Base-by-base conservation (phyloP, 1,140 invertebrate genomes). In the Heliothis virescens region DNA sequence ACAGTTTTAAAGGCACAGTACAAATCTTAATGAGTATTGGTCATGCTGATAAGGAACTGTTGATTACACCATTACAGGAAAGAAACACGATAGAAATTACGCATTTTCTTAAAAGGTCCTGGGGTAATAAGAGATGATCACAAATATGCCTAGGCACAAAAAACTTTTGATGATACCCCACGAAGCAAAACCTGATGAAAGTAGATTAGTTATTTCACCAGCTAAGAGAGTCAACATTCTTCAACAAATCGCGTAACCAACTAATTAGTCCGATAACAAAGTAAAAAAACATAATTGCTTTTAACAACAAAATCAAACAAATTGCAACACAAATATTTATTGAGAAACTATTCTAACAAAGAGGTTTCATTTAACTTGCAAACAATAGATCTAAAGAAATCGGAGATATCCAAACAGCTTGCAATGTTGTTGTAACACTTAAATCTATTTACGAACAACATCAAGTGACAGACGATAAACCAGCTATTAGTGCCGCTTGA, bases 341-440 rank as follows among this genome's bases (percentile, higher is more conserved):
- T 10, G 16, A 48, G 34, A 48, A 67, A 21, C 41, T 48, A 48
- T 1, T 48, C 50, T 67, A 18, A 67, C 63, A 48, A 65, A 63
- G 62, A 26, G 11, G 57, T 50, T 69, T 3, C 18, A 29, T 52
- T 69, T 26, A 52, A 52, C 5, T 34, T 52, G 21, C 34, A 10
- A 71, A 53, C 48, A 71, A 71, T 53, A 52, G 48, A 71, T 71
- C 67, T 52, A 50, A 50, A 29, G 15, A 48, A 71, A 50, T 53
- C 47, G 18, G 16, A 10, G 48, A 71, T 29, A 29, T 16, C 26
- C 21, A 53, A 53, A 29, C 12, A 71, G 67, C 26, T 52, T 71
- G 15, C 13, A 41, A 41, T 1, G 16, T 18, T 69, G 65, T 69
- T 47, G 18, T 50, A 69, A 69, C 65, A 69, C 47, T 65, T 41